Conservation (phyloP, 1,140 invertebrate species). For the Idris sp. region DNA sequence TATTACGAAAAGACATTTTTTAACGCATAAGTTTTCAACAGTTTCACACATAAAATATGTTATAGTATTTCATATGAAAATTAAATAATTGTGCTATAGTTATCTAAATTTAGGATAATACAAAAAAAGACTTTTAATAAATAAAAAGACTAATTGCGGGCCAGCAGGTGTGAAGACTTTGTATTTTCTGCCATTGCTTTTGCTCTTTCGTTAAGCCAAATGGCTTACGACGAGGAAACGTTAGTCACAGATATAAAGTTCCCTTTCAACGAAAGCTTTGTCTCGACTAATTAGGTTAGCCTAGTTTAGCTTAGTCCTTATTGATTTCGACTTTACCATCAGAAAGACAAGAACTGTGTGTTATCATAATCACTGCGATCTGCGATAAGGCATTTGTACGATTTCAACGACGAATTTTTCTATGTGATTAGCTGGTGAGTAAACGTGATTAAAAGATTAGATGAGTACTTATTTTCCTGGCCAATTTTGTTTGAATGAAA, state of each 20-base stretch:
- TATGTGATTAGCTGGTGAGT: no score
- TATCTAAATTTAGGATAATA: no score
- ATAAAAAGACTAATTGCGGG: no score
- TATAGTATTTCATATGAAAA: no score
- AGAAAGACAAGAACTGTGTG: slow-evolving; percentile 15
- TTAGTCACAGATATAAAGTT: slow-evolving; percentile 39
- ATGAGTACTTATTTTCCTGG: no score
- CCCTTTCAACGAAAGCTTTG: slow-evolving; percentile 43
- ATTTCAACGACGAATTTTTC: background rate
- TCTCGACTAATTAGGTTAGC: slow-evolving; percentile 52
- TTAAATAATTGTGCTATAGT: no score
- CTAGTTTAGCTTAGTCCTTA: slow-evolving; percentile 48
- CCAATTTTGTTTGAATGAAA: no score
- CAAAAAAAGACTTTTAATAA: no score
- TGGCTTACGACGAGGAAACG: slow-evolving; percentile 33
- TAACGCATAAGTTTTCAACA: no score
- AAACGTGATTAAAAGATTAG: no score
- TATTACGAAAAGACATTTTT: no score
- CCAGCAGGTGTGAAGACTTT: slow-evolving; percentile 5
- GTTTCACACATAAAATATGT: no score
- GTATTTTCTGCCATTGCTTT: slow-evolving; percentile 11
- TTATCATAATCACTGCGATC: slow-evolving; percentile 14
- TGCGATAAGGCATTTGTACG: background rate
- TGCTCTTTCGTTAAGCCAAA: slow-evolving; percentile 23
- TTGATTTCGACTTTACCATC: slow-evolving; percentile 40